phyloP scores from a whole-genome alignment of 2,888 invertebrate genomes.

The Pachymerium ferrugineum region DNA sequence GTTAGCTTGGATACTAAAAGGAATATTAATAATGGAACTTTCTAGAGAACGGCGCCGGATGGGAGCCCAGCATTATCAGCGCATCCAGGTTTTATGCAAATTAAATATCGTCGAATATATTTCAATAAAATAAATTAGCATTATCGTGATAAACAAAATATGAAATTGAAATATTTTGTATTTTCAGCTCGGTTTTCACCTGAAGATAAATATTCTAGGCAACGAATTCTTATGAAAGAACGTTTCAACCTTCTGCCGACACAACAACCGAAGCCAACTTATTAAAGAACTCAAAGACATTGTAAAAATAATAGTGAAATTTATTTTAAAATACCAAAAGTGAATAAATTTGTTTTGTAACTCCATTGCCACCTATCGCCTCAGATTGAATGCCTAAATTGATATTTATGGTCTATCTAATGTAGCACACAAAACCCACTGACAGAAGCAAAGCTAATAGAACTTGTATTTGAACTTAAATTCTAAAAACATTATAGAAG shows the following conservation, averaged over 20 bases:
- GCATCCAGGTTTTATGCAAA: constrained; percentile 66
- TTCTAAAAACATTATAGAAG: too few species aligned
- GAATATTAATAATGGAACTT: not conserved
- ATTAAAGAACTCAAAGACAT: too few species aligned
- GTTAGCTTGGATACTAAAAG: not conserved
- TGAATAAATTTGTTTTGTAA: too few species aligned
- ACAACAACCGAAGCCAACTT: constrained; percentile 58
- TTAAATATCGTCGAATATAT: constrained; percentile 2
- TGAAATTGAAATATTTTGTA: constrained; percentile 32
- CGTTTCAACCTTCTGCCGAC: constrained; percentile 80
- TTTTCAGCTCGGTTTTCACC: constrained; percentile 85
- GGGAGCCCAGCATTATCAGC: constrained; percentile 80
- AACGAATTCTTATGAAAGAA: constrained; percentile 81
- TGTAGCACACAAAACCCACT: too few species aligned
- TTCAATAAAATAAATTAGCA: not conserved
- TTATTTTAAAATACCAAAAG: too few species aligned
- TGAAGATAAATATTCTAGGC: constrained; percentile 86
- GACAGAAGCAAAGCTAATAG: too few species aligned
- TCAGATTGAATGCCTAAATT: too few species aligned
- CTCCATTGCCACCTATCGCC: too few species aligned
- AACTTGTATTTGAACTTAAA: too few species aligned
- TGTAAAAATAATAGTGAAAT: too few species aligned
- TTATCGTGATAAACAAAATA: not conserved
- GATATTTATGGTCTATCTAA: too few species aligned
- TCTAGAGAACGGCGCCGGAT: constrained; percentile 67